These are phyloP conservation scores for Drosophila sproati DNA, from an alignment of 1,140 invertebrate genomes.

Conservation along the genomic window DNA sequence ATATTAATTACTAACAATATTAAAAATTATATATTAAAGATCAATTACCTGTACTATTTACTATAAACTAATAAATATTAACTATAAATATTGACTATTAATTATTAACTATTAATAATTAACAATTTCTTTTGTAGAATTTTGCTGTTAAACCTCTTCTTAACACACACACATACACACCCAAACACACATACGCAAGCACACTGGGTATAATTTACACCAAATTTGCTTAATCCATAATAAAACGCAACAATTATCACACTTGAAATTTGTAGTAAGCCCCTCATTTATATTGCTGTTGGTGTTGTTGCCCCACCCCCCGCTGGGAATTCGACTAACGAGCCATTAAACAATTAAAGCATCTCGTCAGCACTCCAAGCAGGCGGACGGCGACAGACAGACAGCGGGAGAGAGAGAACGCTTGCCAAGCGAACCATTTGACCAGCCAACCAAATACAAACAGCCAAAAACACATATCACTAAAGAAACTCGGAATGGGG, in stretches of 20 bases:
- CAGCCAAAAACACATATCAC: slow-evolving; percentile 51
- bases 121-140: no score
- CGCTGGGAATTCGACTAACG: slow-evolving; percentile 71
- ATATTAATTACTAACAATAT: no score
- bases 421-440: slow-evolving; percentile 59
- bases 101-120: no score
- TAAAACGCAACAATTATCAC: slow-evolving; percentile 70
- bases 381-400: background rate
- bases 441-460: slow-evolving; percentile 76
- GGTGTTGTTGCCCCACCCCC: slow-evolving; percentile 37
- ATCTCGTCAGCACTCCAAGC: slow-evolving; percentile 27
- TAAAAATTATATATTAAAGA: no score
- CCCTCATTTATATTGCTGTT: slow-evolving; percentile 2
- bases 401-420: no score
- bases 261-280: slow-evolving; percentile 56
- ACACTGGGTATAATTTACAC: slow-evolving; percentile 41
- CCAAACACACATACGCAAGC: background rate
- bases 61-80: no score
- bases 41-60: no score
- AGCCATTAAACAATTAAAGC: slow-evolving; percentile 80
- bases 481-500: background rate
- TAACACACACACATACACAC: background rate
- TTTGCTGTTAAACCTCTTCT: no score
- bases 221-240: slow-evolving; percentile 65
- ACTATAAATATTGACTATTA: no score